Base-by-base conservation (phyloP, 2,113 vertebrate genomes). In the Plecotus auritus region DNA sequence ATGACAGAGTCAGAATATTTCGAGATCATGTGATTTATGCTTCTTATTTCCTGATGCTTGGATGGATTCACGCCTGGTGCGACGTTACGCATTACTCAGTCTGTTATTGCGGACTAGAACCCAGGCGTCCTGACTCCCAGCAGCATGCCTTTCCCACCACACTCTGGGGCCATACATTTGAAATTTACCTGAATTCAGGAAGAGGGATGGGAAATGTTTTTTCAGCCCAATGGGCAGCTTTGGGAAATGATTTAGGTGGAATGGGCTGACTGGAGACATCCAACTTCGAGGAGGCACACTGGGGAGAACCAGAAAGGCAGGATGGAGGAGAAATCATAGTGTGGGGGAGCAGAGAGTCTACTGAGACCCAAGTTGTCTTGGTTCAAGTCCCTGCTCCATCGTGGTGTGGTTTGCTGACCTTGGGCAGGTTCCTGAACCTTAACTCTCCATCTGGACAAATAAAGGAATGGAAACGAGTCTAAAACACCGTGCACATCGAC, bases 1-100 rank as follows among this genome's bases (percentile, higher is more conserved):
- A 45, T 92, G 88, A 85, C 35, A 73, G 72, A 91, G 89, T 83
- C 42, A 26, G 67, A 59, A 30, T 90, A 78, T 96, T 90, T 86
- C 16, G 14, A 73, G 84, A 92, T 85, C 35, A 8, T 35, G 18
- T 80, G 49, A n/a, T 73, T n/a, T 74, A 35, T 8, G 64, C 7
- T 0, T 35, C 37, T 61, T 1, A 0, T 76, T 80, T 59, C 47
- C 32, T 66, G 32, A 47, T 5, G 1, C 66, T 85, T 17, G 85
- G n/a, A 85, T 64, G 20, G 49, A 54, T 51, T 10, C 0, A 4
- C 17, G 4, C 30, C 37, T 37, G 9, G 16, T 22, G 2, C 66
- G 56, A 64, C n/a, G 35, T 66, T 32, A 9, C 30, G 1, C 23
- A 22, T 61, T 61, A 22, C 54, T 13, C 2, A 12, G 4, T 67